Percentiles rank a stretch among this genome's conserved stretches.
These are phyloP conservation scores for Conopomorpha cramerella DNA, from an alignment of 1,140 invertebrate genomes.

Conservation along the genomic window DNA sequence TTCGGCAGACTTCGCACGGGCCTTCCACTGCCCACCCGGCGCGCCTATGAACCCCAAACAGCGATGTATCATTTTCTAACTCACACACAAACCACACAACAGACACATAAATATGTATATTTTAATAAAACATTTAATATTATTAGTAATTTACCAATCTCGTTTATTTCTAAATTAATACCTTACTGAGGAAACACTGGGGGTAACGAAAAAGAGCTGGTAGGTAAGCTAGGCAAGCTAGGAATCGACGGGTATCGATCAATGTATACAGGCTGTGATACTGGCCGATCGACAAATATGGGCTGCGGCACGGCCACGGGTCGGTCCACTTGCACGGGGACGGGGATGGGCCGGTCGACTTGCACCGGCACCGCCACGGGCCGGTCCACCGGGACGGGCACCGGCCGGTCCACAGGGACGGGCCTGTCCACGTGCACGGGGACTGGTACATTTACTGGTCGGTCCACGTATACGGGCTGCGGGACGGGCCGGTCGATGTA, in stretches of 20 bases:
- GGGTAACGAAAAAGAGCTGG: too few relatives aligned
- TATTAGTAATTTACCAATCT: too few relatives aligned
- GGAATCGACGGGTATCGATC: too few relatives aligned
- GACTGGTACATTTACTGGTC: slow-evolving; percentile 32
- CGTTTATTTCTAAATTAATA: too few relatives aligned
- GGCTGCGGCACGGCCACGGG: slow-evolving; percentile 37
- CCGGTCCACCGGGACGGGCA: slow-evolving; percentile 41
- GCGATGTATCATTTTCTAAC: slow-evolving; percentile 70
- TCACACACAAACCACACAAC: not conserved
- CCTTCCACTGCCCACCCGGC: slow-evolving; percentile 77
- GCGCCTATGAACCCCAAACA: slow-evolving; percentile 84
- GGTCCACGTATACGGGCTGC: slow-evolving; percentile 35
- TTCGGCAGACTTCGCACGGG: slow-evolving; percentile 80
- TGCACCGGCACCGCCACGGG: slow-evolving; percentile 34
- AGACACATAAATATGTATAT: too few relatives aligned
- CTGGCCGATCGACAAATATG: slow-evolving; percentile 22
- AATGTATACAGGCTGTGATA: too few relatives aligned
- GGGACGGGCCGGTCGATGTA: slow-evolving; percentile 42
- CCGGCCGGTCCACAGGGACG: slow-evolving; percentile 42
- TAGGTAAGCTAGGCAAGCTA: too few relatives aligned
- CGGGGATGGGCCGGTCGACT: slow-evolving; percentile 17
- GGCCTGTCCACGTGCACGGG: slow-evolving; percentile 40
- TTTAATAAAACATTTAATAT: too few relatives aligned
- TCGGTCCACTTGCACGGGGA: too few relatives aligned
- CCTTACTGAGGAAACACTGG: too few relatives aligned